phyloP scores from a whole-genome alignment of 2,888 invertebrate genomes.

The Oxytorus armatus region DNA sequence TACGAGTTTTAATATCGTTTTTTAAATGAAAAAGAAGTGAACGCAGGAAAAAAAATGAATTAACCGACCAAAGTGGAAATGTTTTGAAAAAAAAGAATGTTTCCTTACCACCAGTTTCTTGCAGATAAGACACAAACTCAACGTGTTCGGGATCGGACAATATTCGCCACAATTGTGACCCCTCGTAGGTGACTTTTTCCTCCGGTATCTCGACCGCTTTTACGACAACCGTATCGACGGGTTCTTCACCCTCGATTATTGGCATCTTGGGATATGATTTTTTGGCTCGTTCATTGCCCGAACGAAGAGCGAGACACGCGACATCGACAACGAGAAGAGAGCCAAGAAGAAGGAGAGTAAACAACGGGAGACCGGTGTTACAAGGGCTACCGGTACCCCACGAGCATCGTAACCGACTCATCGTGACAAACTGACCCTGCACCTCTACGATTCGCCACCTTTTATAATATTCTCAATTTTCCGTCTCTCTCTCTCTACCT shows the following conservation, averaged over 20 bases:
- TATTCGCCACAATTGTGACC: constrained; percentile 92
- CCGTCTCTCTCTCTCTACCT: not conserved
- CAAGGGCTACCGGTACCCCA: not conserved
- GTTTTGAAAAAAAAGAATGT: not conserved
- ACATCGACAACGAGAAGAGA: constrained; percentile 52
- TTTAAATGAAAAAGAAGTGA: no score
- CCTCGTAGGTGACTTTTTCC: constrained; percentile 88
- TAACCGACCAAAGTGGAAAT: not conserved
- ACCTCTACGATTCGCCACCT: constrained; percentile 22
- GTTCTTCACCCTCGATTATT: constrained; percentile 71
- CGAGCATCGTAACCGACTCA: constrained; percentile 49
- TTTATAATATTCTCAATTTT: constrained; percentile 54
- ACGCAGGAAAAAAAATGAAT: constrained; percentile 22
- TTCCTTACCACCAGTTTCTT: constrained; percentile 86
- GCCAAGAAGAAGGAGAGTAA: constrained; percentile 54
- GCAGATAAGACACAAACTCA: constrained; percentile 84
- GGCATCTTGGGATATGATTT: constrained; percentile 57
- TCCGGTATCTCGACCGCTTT: constrained; percentile 79
- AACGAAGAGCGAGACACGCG: constrained; percentile 49
- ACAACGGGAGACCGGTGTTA: not conserved
- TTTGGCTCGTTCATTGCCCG: constrained; percentile 2
- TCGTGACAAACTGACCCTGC: constrained; percentile 61
- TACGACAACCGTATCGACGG: constrained; percentile 70
- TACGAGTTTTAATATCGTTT: no score
- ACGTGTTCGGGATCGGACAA: constrained; percentile 85